phyloP scores from a whole-genome alignment of 1,140 invertebrate species.

The Cyclargus thomasi region DNA sequence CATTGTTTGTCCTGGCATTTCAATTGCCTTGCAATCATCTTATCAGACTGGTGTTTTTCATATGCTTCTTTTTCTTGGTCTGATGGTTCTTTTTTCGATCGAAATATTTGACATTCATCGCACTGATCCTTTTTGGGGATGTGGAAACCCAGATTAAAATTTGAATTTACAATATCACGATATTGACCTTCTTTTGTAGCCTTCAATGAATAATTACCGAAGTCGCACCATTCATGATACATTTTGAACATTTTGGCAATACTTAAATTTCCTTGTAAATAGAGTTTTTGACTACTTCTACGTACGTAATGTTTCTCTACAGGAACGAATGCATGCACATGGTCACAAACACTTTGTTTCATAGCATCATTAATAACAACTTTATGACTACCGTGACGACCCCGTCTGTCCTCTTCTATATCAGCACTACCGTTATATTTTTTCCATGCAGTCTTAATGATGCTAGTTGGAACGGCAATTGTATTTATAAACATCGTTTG shows the following conservation, averaged over 20 bases:
- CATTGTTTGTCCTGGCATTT: constrained; percentile 25
- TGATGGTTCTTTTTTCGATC: not conserved
- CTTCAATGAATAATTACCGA: not conserved
- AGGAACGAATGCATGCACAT: not conserved
- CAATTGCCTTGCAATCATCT: constrained; percentile 19
- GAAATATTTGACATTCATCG: not conserved
- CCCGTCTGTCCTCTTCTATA: not conserved
- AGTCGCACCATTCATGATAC: constrained; percentile 4
- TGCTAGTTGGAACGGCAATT: not conserved
- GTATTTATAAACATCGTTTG: constrained; percentile 6
- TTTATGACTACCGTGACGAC: constrained; percentile 3
- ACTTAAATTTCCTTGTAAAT: constrained; percentile 9
- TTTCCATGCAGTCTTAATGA: not conserved
- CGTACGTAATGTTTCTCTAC: constrained; percentile 10
- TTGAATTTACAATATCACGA: constrained; percentile 7
- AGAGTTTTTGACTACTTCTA: constrained; percentile 12
- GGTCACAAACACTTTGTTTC: constrained; percentile 4
- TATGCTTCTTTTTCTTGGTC: constrained; percentile 12
- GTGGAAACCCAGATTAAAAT: constrained; percentile 8
- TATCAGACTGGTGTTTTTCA: constrained; percentile 18
- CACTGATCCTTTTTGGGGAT: constrained; percentile 14
- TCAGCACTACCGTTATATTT: not conserved
- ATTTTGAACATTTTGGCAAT: not conserved
- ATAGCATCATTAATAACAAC: not conserved
- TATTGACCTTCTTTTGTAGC: not conserved